Evolutionary conservation across 2,888 invertebrate species (phyloP), one percentile per base, ranked within the genome.

Genomic region (Campoletis raptor): DNA sequence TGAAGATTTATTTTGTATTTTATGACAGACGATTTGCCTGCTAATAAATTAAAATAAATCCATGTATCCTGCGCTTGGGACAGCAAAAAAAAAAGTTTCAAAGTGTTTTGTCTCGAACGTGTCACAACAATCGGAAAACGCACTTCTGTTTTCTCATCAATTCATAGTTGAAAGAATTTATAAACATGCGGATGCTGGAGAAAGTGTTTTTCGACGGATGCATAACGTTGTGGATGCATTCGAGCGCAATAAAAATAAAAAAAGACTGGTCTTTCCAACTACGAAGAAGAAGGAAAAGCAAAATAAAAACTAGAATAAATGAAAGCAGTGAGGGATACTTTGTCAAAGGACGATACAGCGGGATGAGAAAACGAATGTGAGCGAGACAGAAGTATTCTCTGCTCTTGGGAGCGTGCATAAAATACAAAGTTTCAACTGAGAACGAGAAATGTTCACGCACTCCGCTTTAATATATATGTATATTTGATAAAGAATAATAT

Each of bases 301-400:
- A 72, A 52, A 12, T 36, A 54, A 15, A 69, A 72, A 79, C 66
- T 61, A 42, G 21, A 73, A 52, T 21, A 45, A 85, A 69, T 52
- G 81, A 72, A 67, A 24, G 52, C 36, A 70, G 18, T 36, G 6
- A 48, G 84, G 42, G 73, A 86, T 81, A 81, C 87, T 89, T 88
- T 86, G 83, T 89, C 89, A 87, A 85, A 76, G 79, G 77, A 82
- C 66, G 84, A 85, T 67, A 24, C 7, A 15, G 76, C 36, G 61
- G 73, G 36, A 64, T 52, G 73, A 85, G 80, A 72, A 74, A 85
- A 83, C 69, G 72, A 83, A 81, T 61, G 45, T 66, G 45, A 82
- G 42, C 64, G 74, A 76, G 78, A 83, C 78, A 64, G 69, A 69
- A 81, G 83, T 73, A 83, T 72, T 73, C 73, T 66, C 52, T 66